Evolutionary conservation across 2,113 vertebrate genomes (phyloP), one percentile per base, ranked within the genome.

Genomic region (Hippocampus guttulatus): DNA sequence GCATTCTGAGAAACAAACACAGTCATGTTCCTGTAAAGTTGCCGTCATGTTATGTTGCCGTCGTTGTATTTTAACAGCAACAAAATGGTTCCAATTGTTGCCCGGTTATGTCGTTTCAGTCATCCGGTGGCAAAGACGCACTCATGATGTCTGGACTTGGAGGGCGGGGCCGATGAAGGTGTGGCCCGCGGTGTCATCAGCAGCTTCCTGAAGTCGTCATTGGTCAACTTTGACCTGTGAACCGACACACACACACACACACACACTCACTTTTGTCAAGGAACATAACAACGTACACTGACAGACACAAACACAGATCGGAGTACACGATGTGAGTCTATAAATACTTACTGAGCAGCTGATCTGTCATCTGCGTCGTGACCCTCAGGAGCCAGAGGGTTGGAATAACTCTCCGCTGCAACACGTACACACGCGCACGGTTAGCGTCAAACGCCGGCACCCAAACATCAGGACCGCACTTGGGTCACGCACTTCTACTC

Each of bases 101-200:
- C 5, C 0, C 5, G 2, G 18, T 33, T 11, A 3, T 38, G 12
- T n/a, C 11, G 63, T 7, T 51, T 51, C 5, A 8, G 47, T n/a
- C 20, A 5, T 14, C 0, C 40, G 11, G 21, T 21, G 30, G 9
- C 6, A 64, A 7, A 51, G 30, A 91, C 95, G 92, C 90, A 99
- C 97, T 99, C 97, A 97, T 98, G 97, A 68, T 96, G 95, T 73
- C 96, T 94, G 85, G 97, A 96, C 71, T 98, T 98, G 38, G 96
- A 97, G 0, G 97, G 96, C 1, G 96, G 97, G 15, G 97, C 97
- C 0, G 96, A 95, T 10, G 96, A 92, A 0, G 97, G 97, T 0
- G 96, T 83, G 5, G 96, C 92, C 78, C 97, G 88, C 0, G 97
- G 97, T 45, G 97, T 99, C 97, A 99, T 99, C 3, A 99, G 93